A percentile compares a stretch with the other conserved stretches of the same genome.
These are phyloP conservation scores for Cetoscarus ocellatus DNA, from an alignment of 2,797 vertebrate species.

Conservation along the genomic window DNA sequence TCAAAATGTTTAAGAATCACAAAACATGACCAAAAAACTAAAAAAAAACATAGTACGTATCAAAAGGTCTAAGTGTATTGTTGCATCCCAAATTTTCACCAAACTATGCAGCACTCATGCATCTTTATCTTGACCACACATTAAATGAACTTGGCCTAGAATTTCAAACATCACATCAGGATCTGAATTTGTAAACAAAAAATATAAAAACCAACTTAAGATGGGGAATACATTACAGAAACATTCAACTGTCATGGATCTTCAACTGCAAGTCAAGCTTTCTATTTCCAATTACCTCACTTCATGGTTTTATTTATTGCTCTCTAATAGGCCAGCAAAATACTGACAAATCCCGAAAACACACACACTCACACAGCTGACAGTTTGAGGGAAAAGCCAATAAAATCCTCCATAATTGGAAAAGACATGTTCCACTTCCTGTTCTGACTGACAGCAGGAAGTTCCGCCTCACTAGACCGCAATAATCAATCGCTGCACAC, in stretches of 20 bases:
- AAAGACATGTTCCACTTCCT: constrained; percentile 37
- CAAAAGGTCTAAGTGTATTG: no score
- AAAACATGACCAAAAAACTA: no score
- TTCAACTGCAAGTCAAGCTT: constrained; percentile 15
- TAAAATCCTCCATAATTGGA: constrained; percentile 36
- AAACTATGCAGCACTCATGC: no score
- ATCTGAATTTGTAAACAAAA: background rate
- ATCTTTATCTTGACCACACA: no score
- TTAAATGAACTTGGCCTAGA: no score
- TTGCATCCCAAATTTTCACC: no score
- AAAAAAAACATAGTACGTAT: no score
- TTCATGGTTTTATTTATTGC: constrained; percentile 9
- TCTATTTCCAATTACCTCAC: constrained; percentile 24
- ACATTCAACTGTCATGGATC: background rate
- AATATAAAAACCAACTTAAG: background rate
- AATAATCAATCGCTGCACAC: constrained; percentile 55
- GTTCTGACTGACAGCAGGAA: constrained; percentile 52
- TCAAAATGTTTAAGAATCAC: no score
- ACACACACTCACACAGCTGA: background rate
- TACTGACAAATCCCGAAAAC: background rate
- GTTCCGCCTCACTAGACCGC: constrained; percentile 51
- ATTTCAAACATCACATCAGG: no score
- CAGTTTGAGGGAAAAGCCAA: background rate
- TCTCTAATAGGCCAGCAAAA: background rate
- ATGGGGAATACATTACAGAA: background rate